Percentiles rank a stretch among this genome's conserved stretches.
phyloP scores from a whole-genome alignment of 2,888 invertebrate genomes.

The Phrixothrix hirtus region DNA sequence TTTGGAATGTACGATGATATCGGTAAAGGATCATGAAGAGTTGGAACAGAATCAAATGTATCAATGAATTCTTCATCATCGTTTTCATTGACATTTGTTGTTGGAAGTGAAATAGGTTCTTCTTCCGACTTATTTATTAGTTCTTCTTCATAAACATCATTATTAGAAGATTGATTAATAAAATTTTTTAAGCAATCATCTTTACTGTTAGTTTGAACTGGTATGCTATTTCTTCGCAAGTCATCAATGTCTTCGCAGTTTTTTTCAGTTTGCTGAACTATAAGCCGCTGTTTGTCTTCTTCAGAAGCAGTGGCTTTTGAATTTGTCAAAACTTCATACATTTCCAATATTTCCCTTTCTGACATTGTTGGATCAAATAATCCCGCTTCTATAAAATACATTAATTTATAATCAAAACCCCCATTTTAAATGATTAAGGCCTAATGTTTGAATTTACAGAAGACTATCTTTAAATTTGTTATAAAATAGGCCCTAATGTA shows the following conservation, averaged over 20 bases:
- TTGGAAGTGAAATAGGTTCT: slow-evolving; percentile 2
- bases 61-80: slow-evolving; percentile 14
- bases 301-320: slow-evolving; percentile 31
- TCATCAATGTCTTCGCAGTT: slow-evolving; percentile 11
- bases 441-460: too few relatives aligned
- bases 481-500: too few relatives aligned
- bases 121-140: background rate
- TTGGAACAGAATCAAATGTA: slow-evolving; percentile 23
- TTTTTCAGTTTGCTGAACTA: slow-evolving; percentile 13
- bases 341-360: slow-evolving; percentile 26
- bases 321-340: slow-evolving; percentile 32
- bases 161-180: background rate
- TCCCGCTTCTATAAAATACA: slow-evolving; percentile 28
- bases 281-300: slow-evolving; percentile 29
- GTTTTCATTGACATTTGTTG: background rate
- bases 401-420: too few relatives aligned
- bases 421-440: too few relatives aligned
- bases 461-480: too few relatives aligned
- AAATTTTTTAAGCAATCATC: background rate
- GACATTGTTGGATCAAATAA: slow-evolving; percentile 32
- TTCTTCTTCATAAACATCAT: background rate
- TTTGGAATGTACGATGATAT: slow-evolving; percentile 11
- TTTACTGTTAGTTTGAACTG: background rate
- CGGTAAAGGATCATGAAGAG: slow-evolving; percentile 23
- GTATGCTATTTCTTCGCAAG: slow-evolving; percentile 8